Evolutionary conservation across 2,888 invertebrate species (phyloP).

Genomic region (Sicus ferrugineus): DNA sequence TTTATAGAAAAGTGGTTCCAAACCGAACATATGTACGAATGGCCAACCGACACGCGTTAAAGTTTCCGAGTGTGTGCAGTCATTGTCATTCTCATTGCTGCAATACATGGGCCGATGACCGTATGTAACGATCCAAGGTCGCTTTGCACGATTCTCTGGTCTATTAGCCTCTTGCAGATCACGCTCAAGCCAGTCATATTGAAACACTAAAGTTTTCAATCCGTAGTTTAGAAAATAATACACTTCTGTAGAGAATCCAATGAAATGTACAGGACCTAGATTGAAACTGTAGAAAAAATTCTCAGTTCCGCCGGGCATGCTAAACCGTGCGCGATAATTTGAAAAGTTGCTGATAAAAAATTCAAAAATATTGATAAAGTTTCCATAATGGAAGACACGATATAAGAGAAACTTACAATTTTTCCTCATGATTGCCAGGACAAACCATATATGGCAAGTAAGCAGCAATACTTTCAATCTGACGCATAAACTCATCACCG

Average conservation of each 20-base stretch:
- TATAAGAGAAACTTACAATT: slow-evolving; percentile 69
- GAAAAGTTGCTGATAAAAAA: slow-evolving; percentile 86
- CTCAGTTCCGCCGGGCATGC: slow-evolving; percentile 82
- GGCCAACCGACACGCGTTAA: slow-evolving; percentile 74
- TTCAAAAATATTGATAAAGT: no score
- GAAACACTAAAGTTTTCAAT: slow-evolving; percentile 78
- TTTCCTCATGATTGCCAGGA: slow-evolving; percentile 90
- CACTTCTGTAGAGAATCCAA: slow-evolving; percentile 92
- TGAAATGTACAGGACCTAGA: slow-evolving; percentile 88
- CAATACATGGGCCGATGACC: slow-evolving; percentile 94
- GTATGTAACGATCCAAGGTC: slow-evolving; percentile 85
- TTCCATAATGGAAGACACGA: no score
- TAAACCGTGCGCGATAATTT: slow-evolving; percentile 90
- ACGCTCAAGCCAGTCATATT: slow-evolving; percentile 84
- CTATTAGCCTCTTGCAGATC: slow-evolving; percentile 80
- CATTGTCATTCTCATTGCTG: slow-evolving; percentile 83
- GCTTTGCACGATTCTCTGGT: slow-evolving; percentile 75
- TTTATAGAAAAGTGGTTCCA: slow-evolving; percentile 86
- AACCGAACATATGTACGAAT: slow-evolving; percentile 71
- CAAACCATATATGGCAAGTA: slow-evolving; percentile 93
- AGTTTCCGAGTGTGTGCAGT: slow-evolving; percentile 75
- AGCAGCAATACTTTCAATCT: slow-evolving; percentile 90
- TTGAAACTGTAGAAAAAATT: slow-evolving; percentile 87
- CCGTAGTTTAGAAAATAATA: slow-evolving; percentile 95
- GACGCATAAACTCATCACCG: slow-evolving; percentile 94